Base-by-base conservation (phyloP, 2,888 invertebrate genomes). In the Nomada goodeniana region DNA sequence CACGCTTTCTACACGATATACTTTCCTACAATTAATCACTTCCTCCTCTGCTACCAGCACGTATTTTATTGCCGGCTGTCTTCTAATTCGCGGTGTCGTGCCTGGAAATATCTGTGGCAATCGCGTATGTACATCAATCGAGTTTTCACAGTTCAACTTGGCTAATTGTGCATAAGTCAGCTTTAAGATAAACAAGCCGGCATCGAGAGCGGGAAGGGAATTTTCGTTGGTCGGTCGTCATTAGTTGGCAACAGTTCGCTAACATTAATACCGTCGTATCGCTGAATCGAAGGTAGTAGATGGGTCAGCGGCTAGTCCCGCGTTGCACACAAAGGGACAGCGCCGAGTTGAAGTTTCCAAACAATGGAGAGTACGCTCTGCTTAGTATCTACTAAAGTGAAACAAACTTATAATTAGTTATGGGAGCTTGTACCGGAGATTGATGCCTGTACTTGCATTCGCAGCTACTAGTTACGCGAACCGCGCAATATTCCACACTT, bases 331-430 rank as follows among this genome's bases (percentile, higher is more conserved):
- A 84, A 84, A 84, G 83, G 84, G 76, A 83, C 80, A 83, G 11
- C 76, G 50, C 18, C 59, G 23, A 10, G 65, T 53, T 50, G 83
- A 83, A 84, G 74, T 84, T 83, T 55, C 68, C 75, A n/a, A 80
- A 83, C 80, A 70, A 80, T 80, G 61, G 75, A 69, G 75, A 60
- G 75, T 59, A 72, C 63, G 55, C 64, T 72, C 36, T 67, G 83
- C 74, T 83, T 75, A 80, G 77, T 77, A 76, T 83, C 84, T 61
- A 55, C 65, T 76, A 69, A 77, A 80, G 77, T 75, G 83, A 73
- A 69, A 76, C 75, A 72, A 83, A 85, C 82, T 80, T 82, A 79
- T 83, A 82, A 76, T 86, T 86, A 86, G 86, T 83, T 81, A 81
- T 83, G 71, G 83, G 71, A 81, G 78, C 81, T 81, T 79, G 74